A percentile compares a stretch with the other conserved stretches of the same genome.
Evolutionary conservation across 2,888 invertebrate species (phyloP).

Genomic region (Cephus runcator): DNA sequence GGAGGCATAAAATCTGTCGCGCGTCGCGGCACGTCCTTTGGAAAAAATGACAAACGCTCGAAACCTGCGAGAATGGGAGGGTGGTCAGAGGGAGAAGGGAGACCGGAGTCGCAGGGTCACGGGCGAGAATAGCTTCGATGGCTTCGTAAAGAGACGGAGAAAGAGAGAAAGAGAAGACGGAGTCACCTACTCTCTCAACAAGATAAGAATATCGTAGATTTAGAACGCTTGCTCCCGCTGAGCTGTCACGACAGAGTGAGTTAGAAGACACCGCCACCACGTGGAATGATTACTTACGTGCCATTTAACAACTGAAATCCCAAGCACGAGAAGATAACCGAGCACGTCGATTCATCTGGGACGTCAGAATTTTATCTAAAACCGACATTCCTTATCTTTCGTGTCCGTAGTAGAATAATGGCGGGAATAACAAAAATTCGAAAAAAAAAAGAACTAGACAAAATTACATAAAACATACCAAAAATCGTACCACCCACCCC

Average conservation of each 20-base stretch:
- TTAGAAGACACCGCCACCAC: constrained; percentile 26
- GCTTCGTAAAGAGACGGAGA: constrained; percentile 1
- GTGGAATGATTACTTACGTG: constrained; percentile 33
- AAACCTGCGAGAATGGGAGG: constrained; percentile 19
- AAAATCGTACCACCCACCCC: too few species aligned
- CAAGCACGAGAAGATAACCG: constrained; percentile 7
- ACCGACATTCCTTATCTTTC: neutral
- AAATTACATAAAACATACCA: too few species aligned
- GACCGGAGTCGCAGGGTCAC: neutral
- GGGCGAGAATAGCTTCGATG: neutral
- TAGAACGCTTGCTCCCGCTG: constrained; percentile 25
- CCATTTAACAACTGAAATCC: constrained; percentile 29
- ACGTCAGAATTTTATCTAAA: neutral
- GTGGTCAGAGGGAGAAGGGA: too few species aligned
- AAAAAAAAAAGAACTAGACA: too few species aligned
- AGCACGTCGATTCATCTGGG: constrained; percentile 11
- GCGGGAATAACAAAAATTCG: too few species aligned
- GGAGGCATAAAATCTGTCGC: constrained; percentile 6
- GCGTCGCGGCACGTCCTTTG: neutral
- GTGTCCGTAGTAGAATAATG: neutral
- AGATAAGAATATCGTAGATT: constrained; percentile 35
- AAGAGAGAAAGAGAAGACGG: constrained; percentile 6
- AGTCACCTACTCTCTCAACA: constrained; percentile 11
- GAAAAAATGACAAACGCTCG: constrained; percentile 26
- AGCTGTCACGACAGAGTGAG: constrained; percentile 28